These are phyloP conservation scores for Probaryconus sp. DNA, from an alignment of 1,140 invertebrate genomes.

Conservation along the genomic window DNA sequence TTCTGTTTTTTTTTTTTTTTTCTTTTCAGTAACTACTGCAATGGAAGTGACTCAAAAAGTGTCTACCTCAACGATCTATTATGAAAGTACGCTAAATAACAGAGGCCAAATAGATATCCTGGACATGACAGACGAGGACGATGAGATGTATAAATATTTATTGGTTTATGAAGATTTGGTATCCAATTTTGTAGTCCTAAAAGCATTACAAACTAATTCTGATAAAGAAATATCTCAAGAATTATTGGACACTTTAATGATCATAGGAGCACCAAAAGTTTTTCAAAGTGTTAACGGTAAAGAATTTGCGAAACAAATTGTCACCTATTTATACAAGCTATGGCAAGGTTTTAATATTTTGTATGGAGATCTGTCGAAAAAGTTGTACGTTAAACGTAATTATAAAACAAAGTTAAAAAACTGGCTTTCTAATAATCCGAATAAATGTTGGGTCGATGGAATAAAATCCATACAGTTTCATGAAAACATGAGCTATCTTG, in stretches of 20 bases:
- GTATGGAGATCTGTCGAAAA: conserved; percentile 43
- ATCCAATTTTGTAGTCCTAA: conserved; percentile 70
- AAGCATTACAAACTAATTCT: conserved; percentile 60
- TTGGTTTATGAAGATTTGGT: conserved; percentile 73
- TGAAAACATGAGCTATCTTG: conserved; percentile 62
- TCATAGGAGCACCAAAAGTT: conserved; percentile 68
- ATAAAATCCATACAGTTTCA: conserved; percentile 65
- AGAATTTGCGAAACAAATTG: conserved; percentile 66
- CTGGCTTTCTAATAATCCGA: conserved; percentile 63
- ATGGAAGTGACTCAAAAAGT: too few relatives aligned
- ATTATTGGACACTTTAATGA: conserved; percentile 63
- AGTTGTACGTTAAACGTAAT: conserved; percentile 38
- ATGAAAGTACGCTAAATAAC: too few relatives aligned
- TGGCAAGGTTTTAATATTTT: conserved; percentile 64
- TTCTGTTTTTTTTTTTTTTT: too few relatives aligned
- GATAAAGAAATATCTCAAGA: conserved; percentile 58
- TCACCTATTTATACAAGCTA: conserved; percentile 62
- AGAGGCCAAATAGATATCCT: too few relatives aligned
- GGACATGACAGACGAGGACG: too few relatives aligned
- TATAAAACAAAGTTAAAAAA: conserved; percentile 55
- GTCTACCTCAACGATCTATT: too few relatives aligned
- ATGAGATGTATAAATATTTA: conserved; percentile 62
- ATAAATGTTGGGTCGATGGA: conserved; percentile 61
- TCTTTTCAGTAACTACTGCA: too few relatives aligned
- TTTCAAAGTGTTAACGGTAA: conserved; percentile 68